A percentile compares a stretch with the other conserved stretches of the same genome.
Conservation (phyloP, 2,888 invertebrate genomes). For the Cryptus viduatorius region DNA sequence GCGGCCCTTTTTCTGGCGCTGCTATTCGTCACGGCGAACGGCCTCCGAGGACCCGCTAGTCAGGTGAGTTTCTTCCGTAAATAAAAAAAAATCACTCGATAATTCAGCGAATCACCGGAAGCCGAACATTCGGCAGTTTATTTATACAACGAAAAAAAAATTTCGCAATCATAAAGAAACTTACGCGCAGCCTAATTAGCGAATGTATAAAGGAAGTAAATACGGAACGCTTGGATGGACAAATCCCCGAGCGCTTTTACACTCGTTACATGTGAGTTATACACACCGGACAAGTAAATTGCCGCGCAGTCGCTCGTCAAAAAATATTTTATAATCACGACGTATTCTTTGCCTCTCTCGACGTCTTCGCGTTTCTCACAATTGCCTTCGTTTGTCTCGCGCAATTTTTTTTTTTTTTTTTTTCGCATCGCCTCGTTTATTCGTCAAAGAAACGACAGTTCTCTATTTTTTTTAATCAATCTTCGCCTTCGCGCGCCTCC, state of each 20-base stretch:
- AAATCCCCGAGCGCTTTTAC: conserved; percentile 21
- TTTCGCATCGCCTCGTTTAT: not conserved
- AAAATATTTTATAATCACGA: conserved; percentile 21
- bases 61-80: conserved; percentile 74
- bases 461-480: not conserved
- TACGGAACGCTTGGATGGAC: conserved; percentile 63
- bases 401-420: not conserved
- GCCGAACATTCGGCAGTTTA: not conserved
- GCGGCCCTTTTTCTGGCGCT: conserved; percentile 74
- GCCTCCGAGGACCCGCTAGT: conserved; percentile 74
- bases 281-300: conserved; percentile 52
- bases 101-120: conserved; percentile 72
- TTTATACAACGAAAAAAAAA: conserved; percentile 22
- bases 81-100: conserved; percentile 4
- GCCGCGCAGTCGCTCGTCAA: not conserved
- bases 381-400: not conserved
- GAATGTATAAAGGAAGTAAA: conserved; percentile 71
- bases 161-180: conserved; percentile 69
- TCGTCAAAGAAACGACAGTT: too few relatives aligned
- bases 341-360: not conserved
- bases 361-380: not conserved
- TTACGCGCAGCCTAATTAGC: conserved; percentile 71
- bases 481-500: not conserved
- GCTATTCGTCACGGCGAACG: conserved; percentile 75
- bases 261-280: conserved; percentile 31